phyloP scores from a whole-genome alignment of 1,140 invertebrate genomes.

The Cryptotermes secundus region DNA sequence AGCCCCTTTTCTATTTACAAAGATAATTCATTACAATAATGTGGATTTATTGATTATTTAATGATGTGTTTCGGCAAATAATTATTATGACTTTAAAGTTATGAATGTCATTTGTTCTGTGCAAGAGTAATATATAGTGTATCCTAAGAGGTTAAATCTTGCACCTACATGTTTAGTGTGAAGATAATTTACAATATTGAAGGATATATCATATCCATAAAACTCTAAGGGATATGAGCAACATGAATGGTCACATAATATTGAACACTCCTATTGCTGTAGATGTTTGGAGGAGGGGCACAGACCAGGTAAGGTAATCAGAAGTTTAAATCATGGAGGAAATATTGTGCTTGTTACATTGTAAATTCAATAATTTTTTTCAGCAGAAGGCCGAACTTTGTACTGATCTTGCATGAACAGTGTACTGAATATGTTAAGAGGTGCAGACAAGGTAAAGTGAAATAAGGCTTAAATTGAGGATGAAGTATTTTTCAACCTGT shows the following conservation, averaged over 20 bases:
- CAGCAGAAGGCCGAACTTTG: no score
- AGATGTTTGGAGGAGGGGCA: not conserved
- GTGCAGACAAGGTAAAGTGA: no score
- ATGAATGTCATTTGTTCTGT: not conserved
- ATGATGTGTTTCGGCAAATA: no score
- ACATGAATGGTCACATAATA: not conserved
- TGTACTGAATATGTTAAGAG: no score
- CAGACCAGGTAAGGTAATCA: not conserved
- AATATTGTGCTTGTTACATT: no score
- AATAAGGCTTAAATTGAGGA: no score
- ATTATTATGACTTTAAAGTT: not conserved
- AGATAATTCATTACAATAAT: no score
- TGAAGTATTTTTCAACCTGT: constrained; percentile 11
- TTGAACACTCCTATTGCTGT: not conserved
- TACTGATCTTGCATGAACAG: no score
- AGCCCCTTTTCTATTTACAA: no score
- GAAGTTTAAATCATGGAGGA: no score
- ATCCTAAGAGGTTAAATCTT: not conserved
- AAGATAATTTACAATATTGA: not conserved
- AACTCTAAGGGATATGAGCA: not conserved
- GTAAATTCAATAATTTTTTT: no score
- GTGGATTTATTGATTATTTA: no score
- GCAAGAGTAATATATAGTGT: not conserved
- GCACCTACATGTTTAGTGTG: not conserved
- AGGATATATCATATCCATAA: not conserved